These are phyloP conservation scores for Microtus pennsylvanicus DNA, from an alignment of 2,113 vertebrate species.

Conservation along the genomic window DNA sequence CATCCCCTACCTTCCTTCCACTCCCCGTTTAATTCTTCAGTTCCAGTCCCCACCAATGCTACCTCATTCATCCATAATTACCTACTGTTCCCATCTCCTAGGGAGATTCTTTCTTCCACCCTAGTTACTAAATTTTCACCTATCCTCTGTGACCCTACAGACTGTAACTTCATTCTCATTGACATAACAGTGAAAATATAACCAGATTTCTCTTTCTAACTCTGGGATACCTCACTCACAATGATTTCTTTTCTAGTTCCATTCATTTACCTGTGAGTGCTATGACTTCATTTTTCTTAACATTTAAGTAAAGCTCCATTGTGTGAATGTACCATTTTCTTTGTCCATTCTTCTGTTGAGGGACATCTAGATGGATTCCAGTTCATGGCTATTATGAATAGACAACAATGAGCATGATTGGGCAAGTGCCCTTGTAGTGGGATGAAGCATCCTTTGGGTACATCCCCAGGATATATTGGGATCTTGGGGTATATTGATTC, in stretches of 20 bases:
- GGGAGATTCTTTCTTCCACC: background rate
- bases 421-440: background rate
- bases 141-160: background rate
- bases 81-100: background rate
- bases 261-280: background rate
- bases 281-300: background rate
- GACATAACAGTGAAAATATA: background rate
- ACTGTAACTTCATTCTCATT: background rate
- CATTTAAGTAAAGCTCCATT: too few relatives aligned
- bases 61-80: background rate
- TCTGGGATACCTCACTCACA: background rate
- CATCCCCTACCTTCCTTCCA: rapidly evolving
- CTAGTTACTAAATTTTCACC: background rate
- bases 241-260: background rate
- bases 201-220: background rate
- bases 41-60: background rate
- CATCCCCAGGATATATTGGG: background rate
- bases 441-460: background rate
- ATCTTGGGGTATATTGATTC: background rate
- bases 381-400: background rate
- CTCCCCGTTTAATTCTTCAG: background rate
- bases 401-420: background rate
- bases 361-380: background rate
- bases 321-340: background rate
- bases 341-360: background rate